Evolutionary conservation across 2,113 vertebrate genomes (phyloP).

Genomic region (Gopherus flavomarginatus): DNA sequence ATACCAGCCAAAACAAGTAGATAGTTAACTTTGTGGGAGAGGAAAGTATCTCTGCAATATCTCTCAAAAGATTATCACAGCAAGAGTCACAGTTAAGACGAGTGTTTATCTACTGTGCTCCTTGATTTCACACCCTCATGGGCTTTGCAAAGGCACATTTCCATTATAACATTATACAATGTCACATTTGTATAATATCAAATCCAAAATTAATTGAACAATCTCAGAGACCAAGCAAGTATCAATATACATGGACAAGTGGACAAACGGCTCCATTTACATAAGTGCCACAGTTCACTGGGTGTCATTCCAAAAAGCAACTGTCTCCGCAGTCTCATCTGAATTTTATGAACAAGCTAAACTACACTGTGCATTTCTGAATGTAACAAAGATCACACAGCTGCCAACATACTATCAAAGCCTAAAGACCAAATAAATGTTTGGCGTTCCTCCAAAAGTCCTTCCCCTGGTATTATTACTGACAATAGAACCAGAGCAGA

Average conservation of each 20-base stretch:
- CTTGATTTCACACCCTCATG: neutral
- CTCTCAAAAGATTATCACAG: constrained; percentile 26
- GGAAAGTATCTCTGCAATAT: neutral
- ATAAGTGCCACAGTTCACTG: constrained; percentile 44
- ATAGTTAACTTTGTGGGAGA: neutral
- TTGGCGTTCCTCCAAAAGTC: constrained; percentile 66
- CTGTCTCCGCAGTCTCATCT: constrained; percentile 66
- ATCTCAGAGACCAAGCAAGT: constrained; percentile 54
- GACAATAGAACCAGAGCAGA: constrained; percentile 69
- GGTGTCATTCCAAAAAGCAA: constrained; percentile 46
- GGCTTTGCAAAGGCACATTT: neutral
- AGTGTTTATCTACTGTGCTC: constrained; percentile 13
- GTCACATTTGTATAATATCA: constrained; percentile 62
- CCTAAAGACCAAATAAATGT: constrained; percentile 73
- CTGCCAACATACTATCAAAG: constrained; percentile 71
- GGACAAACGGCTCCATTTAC: constrained; percentile 35
- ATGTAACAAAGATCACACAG: constrained; percentile 75
- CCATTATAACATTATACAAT: constrained; percentile 49
- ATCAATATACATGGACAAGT: constrained; percentile 35
- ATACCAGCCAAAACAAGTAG: neutral
- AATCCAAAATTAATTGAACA: constrained; percentile 74
- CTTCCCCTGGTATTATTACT: constrained; percentile 68
- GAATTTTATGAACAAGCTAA: constrained; percentile 71
- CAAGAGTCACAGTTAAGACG: neutral
- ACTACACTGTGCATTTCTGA: constrained; percentile 69